Base-by-base conservation (phyloP, 2,113 vertebrate species). In the Laticauda colubrina region DNA sequence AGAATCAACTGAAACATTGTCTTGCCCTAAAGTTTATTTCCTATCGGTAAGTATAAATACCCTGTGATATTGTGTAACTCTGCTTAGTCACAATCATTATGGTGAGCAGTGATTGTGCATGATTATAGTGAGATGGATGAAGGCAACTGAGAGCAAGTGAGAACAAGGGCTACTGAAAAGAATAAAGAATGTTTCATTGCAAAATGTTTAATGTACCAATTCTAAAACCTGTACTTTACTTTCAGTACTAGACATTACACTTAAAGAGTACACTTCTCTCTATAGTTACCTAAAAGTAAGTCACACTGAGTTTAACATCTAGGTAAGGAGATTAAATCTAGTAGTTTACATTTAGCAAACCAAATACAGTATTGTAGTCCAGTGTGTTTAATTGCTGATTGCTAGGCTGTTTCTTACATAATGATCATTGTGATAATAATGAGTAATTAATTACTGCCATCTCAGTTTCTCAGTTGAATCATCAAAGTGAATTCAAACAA, bases 381-480 rank as follows among this genome's bases (percentile, higher is more conserved):
- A 6, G 86, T 64, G 56, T 43, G 54, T 81, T 90, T 90, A 87
- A 90, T 87, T 64, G n/a, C 75, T 51, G 15, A 90, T 53, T 93
- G 75, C 26, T 21, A 87, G 53, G 39, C 85, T 64, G 75, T 43
- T 61, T 57, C 89, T 90, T 86, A 11, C 75, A 57, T 85, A 93
- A 39, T 26, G 34, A 64, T 15, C 21, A 10, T 88, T 26, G 39
- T 88, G 56, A 89, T 7, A 92, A 89, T 39, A 90, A 64, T 90
- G 56, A 93, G 43, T 86, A 86, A 93, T 90, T 90, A 93, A 90
- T 21, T 48, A 48, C 88, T 53, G 45, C 56, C 81, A 86, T 57
- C 88, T 86, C 92, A 87, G 55, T 51, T 93, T 86, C 75, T 86
- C 75, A 57, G 20, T 21, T 93, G 92, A 93, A 54, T 93, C 88